These are phyloP conservation scores for Pandion haliaetus DNA, from an alignment of 2,113 vertebrate species.

Conservation along the genomic window DNA sequence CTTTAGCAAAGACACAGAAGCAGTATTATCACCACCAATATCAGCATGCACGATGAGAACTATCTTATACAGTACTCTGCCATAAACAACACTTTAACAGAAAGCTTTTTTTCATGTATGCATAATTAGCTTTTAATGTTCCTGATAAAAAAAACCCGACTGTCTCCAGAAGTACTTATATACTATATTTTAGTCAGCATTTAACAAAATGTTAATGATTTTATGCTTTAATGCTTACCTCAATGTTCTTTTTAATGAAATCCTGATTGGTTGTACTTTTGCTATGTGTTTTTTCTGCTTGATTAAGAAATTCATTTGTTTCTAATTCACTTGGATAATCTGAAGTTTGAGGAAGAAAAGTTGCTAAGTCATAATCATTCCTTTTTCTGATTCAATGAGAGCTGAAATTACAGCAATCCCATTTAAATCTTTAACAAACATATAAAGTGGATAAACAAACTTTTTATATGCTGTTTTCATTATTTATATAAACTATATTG, in stretches of 20 bases:
- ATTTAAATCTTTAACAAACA: background rate
- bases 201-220: background rate
- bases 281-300: slow-evolving; percentile 25
- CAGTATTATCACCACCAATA: background rate
- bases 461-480: background rate
- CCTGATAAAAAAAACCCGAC: background rate
- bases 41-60: background rate
- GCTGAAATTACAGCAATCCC: background rate
- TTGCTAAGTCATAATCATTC: background rate
- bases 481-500: background rate
- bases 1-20: background rate
- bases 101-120: background rate
- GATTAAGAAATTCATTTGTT: slow-evolving; percentile 44
- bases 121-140: background rate
- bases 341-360: slow-evolving; percentile 43
- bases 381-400: background rate
- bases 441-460: background rate
- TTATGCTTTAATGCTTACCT: slow-evolving; percentile 79
- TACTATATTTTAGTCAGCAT: background rate
- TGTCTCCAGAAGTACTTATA: background rate
- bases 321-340: slow-evolving; percentile 52
- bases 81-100: background rate
- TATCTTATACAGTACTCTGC: background rate
- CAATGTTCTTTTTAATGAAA: slow-evolving; percentile 90
- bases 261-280: slow-evolving; percentile 73